Evolutionary conservation across 2,888 invertebrate species (phyloP).

Genomic region (Theretra japonica): DNA sequence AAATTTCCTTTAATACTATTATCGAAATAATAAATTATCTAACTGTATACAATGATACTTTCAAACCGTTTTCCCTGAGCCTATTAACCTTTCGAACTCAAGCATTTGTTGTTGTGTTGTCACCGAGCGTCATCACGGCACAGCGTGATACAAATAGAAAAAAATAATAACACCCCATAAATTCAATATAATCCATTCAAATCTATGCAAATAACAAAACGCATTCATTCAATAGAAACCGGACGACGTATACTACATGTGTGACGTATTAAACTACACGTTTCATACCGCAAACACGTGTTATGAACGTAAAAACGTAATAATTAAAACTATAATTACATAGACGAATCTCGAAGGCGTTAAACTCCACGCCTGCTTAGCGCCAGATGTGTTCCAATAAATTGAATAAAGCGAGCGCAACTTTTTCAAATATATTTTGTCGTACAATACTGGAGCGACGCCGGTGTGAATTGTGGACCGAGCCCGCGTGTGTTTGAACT

Average conservation of each 20-base stretch:
- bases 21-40: not conserved
- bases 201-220: not conserved
- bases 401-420: slow-evolving; percentile 19
- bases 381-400: slow-evolving; percentile 27
- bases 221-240: slow-evolving; percentile 5
- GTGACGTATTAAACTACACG: not conserved
- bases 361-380: slow-evolving; percentile 12
- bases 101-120: not conserved
- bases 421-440: slow-evolving; percentile 22
- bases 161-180: not conserved
- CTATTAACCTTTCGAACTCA: slow-evolving; percentile 4
- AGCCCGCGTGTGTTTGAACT: slow-evolving; percentile 16
- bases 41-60: not conserved
- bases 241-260: not conserved
- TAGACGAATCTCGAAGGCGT: slow-evolving; percentile 7
- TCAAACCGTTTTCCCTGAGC: not conserved
- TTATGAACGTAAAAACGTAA: not conserved
- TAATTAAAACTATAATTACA: slow-evolving; percentile 7
- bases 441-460: not conserved
- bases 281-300: slow-evolving; percentile 4
- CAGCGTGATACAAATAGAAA: not conserved
- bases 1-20: not conserved
- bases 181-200: not conserved
- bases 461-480: slow-evolving; percentile 21
- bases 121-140: not conserved